Conservation (phyloP, 2,113 vertebrate species). For the Hippolais icterina region DNA sequence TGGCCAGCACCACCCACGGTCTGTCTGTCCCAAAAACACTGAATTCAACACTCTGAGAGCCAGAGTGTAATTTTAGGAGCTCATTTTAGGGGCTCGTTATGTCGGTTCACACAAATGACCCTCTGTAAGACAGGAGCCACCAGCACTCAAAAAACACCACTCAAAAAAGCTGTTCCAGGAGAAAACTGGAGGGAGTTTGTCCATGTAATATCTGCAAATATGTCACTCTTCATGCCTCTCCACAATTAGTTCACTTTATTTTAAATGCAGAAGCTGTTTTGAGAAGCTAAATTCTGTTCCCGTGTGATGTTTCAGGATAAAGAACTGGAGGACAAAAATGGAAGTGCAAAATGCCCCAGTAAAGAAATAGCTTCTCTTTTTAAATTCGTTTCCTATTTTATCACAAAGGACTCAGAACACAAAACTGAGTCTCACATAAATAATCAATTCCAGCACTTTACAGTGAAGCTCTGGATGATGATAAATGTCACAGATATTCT, state of each 20-base stretch:
- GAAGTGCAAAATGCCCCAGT: neutral
- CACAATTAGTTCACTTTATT: neutral
- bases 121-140: neutral
- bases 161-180: neutral
- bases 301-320: neutral
- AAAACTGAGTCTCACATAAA: neutral
- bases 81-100: neutral
- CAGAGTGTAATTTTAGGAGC: neutral
- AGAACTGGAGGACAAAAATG: neutral
- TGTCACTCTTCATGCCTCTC: neutral
- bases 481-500: neutral
- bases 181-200: neutral
- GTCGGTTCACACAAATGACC: neutral
- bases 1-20: neutral
- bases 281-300: neutral
- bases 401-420: neutral
- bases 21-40: neutral
- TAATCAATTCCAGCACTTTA: neutral
- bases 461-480: neutral
- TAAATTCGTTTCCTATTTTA: neutral
- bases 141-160: too few relatives aligned
- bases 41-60: neutral
- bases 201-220: neutral
- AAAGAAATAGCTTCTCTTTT: neutral
- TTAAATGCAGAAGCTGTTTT: neutral